These are phyloP conservation scores for Scytalopus superciliaris DNA, from an alignment of 2,113 vertebrate species.

Conservation along the genomic window DNA sequence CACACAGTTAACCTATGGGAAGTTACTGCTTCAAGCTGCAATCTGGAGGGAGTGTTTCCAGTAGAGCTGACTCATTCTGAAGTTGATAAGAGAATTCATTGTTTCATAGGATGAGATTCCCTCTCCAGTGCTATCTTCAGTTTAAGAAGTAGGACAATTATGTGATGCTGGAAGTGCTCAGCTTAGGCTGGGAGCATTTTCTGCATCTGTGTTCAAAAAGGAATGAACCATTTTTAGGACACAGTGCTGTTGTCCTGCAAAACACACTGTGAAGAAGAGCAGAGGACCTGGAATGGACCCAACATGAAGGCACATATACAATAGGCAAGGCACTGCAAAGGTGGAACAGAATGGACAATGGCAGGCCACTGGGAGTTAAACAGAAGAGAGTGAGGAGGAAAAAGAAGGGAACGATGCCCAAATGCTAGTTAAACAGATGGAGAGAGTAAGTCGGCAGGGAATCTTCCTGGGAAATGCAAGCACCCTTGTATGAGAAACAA, in stretches of 20 bases:
- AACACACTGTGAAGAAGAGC: not conserved
- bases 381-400: not conserved
- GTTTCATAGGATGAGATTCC: not conserved
- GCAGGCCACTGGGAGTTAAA: not conserved
- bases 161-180: not conserved
- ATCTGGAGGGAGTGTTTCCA: not conserved
- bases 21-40: not conserved
- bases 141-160: not conserved
- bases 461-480: not conserved
- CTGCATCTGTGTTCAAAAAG: not conserved
- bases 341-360: not conserved
- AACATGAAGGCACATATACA: not conserved
- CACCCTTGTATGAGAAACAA: not conserved
- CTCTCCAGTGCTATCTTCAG: not conserved
- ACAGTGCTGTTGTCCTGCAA: rapidly evolving
- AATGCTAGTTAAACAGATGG: not conserved
- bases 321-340: not conserved
- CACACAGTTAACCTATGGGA: not conserved
- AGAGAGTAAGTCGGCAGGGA: not conserved
- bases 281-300: not conserved
- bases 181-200: not conserved
- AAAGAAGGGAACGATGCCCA: not conserved
- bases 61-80: not conserved
- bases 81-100: not conserved
- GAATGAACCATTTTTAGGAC: not conserved